A percentile compares a stretch with the other conserved stretches of the same genome.
Evolutionary conservation across 1,140 invertebrate species (phyloP).

Genomic region (Condylostylus longicornis): DNA sequence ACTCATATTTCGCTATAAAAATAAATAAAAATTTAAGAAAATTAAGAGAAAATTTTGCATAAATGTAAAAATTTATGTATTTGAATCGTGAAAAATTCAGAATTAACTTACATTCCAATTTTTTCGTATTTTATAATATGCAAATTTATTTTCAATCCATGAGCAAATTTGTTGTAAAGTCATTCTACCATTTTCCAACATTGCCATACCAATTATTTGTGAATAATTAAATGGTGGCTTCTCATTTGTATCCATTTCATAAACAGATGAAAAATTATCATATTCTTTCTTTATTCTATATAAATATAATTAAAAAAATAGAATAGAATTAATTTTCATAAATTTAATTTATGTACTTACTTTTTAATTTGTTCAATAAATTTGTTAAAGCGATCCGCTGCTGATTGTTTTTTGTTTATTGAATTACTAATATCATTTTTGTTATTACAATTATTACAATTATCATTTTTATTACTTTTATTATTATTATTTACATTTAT

Average conservation of each 20-base stretch:
- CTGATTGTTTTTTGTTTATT: background rate
- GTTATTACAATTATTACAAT: no score
- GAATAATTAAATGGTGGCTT: slow-evolving; percentile 31
- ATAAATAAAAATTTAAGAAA: background rate
- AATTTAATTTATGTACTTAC: slow-evolving; percentile 3
- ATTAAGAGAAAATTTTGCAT: background rate
- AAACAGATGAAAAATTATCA: slow-evolving; percentile 16
- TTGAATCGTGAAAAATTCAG: background rate
- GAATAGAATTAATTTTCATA: no score
- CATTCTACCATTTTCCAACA: slow-evolving; percentile 25
- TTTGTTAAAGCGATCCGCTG: background rate
- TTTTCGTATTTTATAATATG: slow-evolving; percentile 24
- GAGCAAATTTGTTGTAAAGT: slow-evolving; percentile 28
- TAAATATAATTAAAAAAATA: no score
- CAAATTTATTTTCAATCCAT: slow-evolving; percentile 30
- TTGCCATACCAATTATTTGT: slow-evolving; percentile 30
- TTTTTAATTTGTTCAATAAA: slow-evolving; percentile 3
- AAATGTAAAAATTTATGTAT: background rate
- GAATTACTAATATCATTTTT: no score
- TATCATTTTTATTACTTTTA: no score
- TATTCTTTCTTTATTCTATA: slow-evolving; percentile 22
- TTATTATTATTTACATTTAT: no score
- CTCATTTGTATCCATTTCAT: slow-evolving; percentile 18
- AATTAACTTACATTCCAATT: slow-evolving; percentile 28
- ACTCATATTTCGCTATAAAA: background rate